Percentiles rank a stretch among this genome's conserved stretches.
phyloP scores from a whole-genome alignment of 1,140 invertebrate species.

The Drosophila lowei region DNA sequence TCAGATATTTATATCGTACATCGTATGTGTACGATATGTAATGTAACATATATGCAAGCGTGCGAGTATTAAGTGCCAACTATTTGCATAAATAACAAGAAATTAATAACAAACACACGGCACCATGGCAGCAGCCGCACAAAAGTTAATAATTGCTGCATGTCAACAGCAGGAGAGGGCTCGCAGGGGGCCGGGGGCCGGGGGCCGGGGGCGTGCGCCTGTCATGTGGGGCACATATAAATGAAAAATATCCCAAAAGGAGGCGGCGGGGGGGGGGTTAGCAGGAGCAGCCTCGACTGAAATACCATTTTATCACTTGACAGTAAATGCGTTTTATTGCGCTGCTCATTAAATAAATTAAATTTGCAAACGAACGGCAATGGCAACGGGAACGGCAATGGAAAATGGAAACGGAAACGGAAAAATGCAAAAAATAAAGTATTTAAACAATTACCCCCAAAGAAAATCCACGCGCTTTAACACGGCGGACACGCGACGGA shows the following conservation, averaged over 20 bases:
- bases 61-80: constrained; percentile 74
- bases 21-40: constrained; percentile 10
- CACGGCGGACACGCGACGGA: background rate
- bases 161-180: constrained; percentile 60
- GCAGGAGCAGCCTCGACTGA: constrained; percentile 43
- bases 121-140: constrained; percentile 74
- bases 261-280: constrained; percentile 3
- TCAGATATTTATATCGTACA: constrained; percentile 2
- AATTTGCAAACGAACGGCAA: constrained; percentile 54
- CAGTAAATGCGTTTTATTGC: constrained; percentile 80
- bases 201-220: constrained; percentile 21
- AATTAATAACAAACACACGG: constrained; percentile 82
- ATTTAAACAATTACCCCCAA: constrained; percentile 45
- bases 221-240: constrained; percentile 70
- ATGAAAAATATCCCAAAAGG: constrained; percentile 66
- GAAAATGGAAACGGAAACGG: constrained; percentile 5
- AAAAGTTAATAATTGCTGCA: constrained; percentile 81
- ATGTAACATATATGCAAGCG: constrained; percentile 53
- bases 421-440: constrained; percentile 26
- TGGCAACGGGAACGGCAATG: background rate
- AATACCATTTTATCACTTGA: constrained; percentile 79
- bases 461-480: constrained; percentile 23
- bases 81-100: constrained; percentile 82
- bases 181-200: too few species aligned
- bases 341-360: constrained; percentile 77